Conservation (phyloP, 1,140 invertebrate genomes). For the Hycleus phaleratus region DNA sequence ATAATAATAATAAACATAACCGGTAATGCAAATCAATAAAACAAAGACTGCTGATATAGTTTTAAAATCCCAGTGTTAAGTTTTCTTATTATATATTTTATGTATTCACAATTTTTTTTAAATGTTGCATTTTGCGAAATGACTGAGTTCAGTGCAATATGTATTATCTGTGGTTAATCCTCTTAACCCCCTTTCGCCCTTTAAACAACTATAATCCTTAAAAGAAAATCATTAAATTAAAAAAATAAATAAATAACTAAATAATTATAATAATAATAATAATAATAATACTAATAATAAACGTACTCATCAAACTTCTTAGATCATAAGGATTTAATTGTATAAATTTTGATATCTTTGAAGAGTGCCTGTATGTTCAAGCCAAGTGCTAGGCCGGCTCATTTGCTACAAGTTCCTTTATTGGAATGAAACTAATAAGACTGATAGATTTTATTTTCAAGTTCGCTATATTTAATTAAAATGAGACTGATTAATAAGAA, state of each 20-base stretch:
- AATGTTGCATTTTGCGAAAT: conserved; percentile 26
- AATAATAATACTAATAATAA: too few species aligned
- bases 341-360: conserved; percentile 13
- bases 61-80: conserved; percentile 40
- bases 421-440: conserved; percentile 39
- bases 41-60: conserved; percentile 35
- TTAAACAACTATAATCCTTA: too few species aligned
- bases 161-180: conserved; percentile 35
- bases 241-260: too few species aligned
- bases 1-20: background rate
- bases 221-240: background rate
- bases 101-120: conserved; percentile 19
- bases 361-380: conserved; percentile 29
- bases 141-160: conserved; percentile 41
- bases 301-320: background rate
- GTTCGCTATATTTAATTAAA: conserved; percentile 25
- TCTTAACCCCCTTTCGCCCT: conserved; percentile 3
- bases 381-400: conserved; percentile 31
- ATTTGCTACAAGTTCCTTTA: conserved; percentile 40
- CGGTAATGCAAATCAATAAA: background rate
- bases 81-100: conserved; percentile 37
- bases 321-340: conserved; percentile 20
- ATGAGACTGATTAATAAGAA: conserved; percentile 31
- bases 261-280: too few species aligned
- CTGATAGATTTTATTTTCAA: conserved; percentile 34